Evolutionary conservation across 1,140 invertebrate genomes (phyloP), one percentile per base, ranked within the genome.

Genomic region (Lepidurus arcticus): DNA sequence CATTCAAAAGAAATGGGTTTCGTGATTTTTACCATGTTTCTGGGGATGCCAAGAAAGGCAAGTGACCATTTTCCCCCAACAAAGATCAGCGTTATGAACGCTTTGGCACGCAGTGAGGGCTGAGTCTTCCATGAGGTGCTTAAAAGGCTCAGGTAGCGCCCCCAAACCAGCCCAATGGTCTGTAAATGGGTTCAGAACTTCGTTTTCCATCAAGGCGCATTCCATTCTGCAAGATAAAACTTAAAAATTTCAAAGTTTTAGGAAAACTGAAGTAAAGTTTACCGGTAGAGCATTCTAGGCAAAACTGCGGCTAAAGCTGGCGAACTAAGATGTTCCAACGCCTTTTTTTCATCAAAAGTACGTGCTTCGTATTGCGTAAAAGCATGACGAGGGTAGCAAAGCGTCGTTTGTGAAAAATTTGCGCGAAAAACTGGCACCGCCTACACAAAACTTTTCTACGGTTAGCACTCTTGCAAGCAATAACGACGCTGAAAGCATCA

Each of bases 31-130:
- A 75, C 78, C 78, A n/a, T 43, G 44, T 44, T 75, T 74, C n/a
- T 26, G 26, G 10, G 78, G 78, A 74, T 78, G 78, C 16, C 78
- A 78, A 42, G 74, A 74, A 74, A 78, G 42, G 53, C 44, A n/a
- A 16, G 78, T 42, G 21, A 78, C 78, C 16, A 78, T 26, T 78
- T 78, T 78, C 21, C 73, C 73, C 21, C 75, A 44, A 26, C 78
- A 78, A 43, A 78, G 34, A 10, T 78, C 73, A 24, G 26, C 73
- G 42, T 78, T 73, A 9, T 78, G 78, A 44, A 78, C 45, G n/a
- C 44, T 75, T 24, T 73, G 78, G 75, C 21, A 76, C 42, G 74
- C 78, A 10, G 73, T 44, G 73, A 43, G 13, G 73, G 73, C 74
- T 11, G 73, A 74, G 21, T 47, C 21, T 42, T 34, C 34, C 44